phyloP scores from a whole-genome alignment of 2,113 vertebrate species.

The Coptodon rendalli region DNA sequence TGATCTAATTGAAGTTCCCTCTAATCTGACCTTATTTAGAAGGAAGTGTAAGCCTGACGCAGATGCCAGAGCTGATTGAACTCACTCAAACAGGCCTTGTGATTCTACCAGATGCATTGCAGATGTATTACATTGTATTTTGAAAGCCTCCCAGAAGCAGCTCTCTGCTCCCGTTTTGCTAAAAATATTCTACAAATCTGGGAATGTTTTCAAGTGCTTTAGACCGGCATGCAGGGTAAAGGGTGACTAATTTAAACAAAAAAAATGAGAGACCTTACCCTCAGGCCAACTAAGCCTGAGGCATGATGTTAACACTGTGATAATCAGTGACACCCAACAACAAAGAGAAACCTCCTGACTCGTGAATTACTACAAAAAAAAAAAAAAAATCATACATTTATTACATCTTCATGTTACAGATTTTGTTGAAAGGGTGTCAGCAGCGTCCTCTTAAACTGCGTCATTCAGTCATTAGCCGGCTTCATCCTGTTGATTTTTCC shows the following conservation, averaged over 20 bases:
- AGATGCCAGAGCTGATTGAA: not conserved
- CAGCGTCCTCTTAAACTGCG: not conserved
- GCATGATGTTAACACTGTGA: not conserved
- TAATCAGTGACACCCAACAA: not conserved
- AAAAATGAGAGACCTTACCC: not conserved
- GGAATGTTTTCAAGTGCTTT: not conserved
- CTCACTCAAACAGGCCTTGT: not conserved
- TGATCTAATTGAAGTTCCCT: not conserved
- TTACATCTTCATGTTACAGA: not conserved
- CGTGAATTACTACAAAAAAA: not conserved
- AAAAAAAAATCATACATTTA: not conserved
- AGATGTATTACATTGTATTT: not conserved
- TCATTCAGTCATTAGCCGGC: not conserved
- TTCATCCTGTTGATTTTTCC: not conserved
- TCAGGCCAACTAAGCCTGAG: not conserved
- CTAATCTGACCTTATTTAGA: not conserved
- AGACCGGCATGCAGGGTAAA: not conserved
- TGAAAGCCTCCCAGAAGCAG: not conserved
- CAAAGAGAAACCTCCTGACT: not conserved
- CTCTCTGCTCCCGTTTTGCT: not conserved
- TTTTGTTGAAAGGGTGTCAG: not conserved
- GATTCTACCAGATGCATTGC: not conserved
- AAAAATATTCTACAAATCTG: not conserved
- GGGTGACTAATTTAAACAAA: accelerated
- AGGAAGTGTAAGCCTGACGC: not conserved